Evolutionary conservation across 1,140 invertebrate species (phyloP).

Genomic region (Cepaea nemoralis): DNA sequence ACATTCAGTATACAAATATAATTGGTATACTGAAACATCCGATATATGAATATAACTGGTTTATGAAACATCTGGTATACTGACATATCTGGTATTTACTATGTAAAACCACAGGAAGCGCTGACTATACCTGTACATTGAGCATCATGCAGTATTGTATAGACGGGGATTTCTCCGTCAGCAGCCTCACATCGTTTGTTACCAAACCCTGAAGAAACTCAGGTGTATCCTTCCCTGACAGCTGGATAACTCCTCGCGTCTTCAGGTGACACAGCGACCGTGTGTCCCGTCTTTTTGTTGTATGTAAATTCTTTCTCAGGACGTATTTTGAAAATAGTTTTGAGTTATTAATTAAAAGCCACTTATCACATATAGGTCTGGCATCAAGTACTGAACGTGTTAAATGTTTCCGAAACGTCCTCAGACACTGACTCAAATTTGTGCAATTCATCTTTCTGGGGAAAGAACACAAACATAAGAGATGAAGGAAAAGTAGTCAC

Average conservation of each 20-base stretch:
- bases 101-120: not conserved
- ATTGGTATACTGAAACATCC: no score
- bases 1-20: no score
- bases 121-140: slow-evolving; percentile 60
- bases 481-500: no score
- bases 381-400: not conserved
- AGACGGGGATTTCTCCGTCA: slow-evolving; percentile 40
- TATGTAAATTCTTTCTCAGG: not conserved
- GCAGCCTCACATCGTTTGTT: slow-evolving; percentile 68
- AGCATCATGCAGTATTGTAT: slow-evolving; percentile 63
- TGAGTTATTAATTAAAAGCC: not conserved
- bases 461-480: not conserved
- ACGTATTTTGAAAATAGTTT: not conserved
- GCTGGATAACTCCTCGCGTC: slow-evolving; percentile 56
- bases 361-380: not conserved
- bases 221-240: slow-evolving; percentile 64
- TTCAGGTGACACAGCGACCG: slow-evolving; percentile 40
- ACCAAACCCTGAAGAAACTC: slow-evolving; percentile 72
- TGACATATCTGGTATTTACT: no score
- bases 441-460: not conserved
- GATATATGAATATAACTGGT: no score
- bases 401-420: not conserved
- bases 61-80: no score
- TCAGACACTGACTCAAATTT: not conserved
- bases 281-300: not conserved